Evolutionary conservation across 2,888 invertebrate species (phyloP).

Genomic region (Caenorhabditis afra): DNA sequence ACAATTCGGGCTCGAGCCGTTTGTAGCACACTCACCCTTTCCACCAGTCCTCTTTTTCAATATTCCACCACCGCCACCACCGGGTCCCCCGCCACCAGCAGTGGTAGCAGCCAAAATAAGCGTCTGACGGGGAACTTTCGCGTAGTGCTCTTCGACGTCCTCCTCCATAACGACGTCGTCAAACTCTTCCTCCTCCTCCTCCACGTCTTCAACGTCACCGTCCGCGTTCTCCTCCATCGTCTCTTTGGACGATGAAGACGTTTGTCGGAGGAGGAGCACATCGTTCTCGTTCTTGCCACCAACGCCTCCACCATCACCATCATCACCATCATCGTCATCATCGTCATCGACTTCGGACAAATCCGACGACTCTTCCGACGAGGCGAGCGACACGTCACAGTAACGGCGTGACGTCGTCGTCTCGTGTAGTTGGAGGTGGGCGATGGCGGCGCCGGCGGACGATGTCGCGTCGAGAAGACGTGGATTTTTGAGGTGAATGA

Average conservation of each 20-base stretch:
- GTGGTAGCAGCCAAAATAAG: constrained; percentile 18
- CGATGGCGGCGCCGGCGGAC: constrained; percentile 15
- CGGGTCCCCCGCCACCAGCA: neutral
- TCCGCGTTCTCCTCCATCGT: constrained; percentile 43
- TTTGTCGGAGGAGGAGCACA: constrained; percentile 18
- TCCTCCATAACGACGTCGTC: constrained; percentile 57
- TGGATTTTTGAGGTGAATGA: constrained; percentile 54
- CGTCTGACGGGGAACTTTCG: constrained; percentile 16
- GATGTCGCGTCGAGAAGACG: constrained; percentile 7
- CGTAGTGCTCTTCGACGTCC: constrained; percentile 23
- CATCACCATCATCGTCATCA: neutral
- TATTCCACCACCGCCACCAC: constrained; percentile 40
- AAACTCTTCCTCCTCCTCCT: constrained; percentile 47
- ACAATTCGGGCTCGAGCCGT: no score
- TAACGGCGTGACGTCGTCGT: constrained; percentile 1
- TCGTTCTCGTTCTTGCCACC: constrained; percentile 28
- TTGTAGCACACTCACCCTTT: constrained; percentile 16
- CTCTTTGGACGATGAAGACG: constrained; percentile 53
- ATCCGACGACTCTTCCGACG: constrained; percentile 68
- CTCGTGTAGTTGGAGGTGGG: constrained; percentile 21
- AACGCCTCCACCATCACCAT: neutral
- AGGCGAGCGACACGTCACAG: constrained; percentile 63
- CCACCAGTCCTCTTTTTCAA: constrained; percentile 50
- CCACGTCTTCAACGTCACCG: constrained; percentile 44
- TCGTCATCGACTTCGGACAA: constrained; percentile 45